phyloP scores from a whole-genome alignment of 2,888 invertebrate genomes.

The Oscheius sp. region DNA sequence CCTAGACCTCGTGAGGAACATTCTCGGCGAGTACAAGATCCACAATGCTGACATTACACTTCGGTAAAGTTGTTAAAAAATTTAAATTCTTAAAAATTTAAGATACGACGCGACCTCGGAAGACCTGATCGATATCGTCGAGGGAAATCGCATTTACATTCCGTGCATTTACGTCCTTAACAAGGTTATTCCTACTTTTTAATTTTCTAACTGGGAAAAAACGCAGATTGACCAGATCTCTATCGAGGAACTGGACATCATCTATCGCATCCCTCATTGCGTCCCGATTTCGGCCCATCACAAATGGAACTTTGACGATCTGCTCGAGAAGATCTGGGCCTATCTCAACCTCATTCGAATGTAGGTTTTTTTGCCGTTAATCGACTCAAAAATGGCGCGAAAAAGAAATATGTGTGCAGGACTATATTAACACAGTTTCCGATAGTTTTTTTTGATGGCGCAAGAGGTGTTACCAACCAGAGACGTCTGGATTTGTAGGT shows the following conservation, averaged over 20 bases:
- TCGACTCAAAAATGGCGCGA: not conserved
- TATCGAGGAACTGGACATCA: constrained; percentile 87
- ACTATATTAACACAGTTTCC: no score
- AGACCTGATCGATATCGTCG: constrained; percentile 96
- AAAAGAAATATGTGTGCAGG: not conserved
- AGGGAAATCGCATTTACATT: constrained; percentile 96
- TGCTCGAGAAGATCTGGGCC: constrained; percentile 89
- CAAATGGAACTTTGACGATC: constrained; percentile 99
- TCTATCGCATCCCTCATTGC: constrained; percentile 97
- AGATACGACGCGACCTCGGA: constrained; percentile 92
- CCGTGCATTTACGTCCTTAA: constrained; percentile 98
- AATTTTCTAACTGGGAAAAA: not conserved
- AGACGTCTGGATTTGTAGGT: no score
- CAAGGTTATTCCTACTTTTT: constrained; percentile 77
- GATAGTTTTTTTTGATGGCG: not conserved
- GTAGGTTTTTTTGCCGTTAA: constrained; percentile 77
- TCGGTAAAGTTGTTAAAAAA: constrained; percentile 26
- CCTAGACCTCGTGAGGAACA: constrained; percentile 91
- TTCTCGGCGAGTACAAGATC: constrained; percentile 96
- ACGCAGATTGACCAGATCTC: constrained; percentile 83
- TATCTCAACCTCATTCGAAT: constrained; percentile 93
- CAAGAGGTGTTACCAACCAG: no score
- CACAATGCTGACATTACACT: constrained; percentile 98
- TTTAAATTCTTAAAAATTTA: constrained; percentile 16
- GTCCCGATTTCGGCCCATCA: constrained; percentile 99